phyloP scores from a whole-genome alignment of 2,113 vertebrate genomes.

The Sakesphorus luctuosus region DNA sequence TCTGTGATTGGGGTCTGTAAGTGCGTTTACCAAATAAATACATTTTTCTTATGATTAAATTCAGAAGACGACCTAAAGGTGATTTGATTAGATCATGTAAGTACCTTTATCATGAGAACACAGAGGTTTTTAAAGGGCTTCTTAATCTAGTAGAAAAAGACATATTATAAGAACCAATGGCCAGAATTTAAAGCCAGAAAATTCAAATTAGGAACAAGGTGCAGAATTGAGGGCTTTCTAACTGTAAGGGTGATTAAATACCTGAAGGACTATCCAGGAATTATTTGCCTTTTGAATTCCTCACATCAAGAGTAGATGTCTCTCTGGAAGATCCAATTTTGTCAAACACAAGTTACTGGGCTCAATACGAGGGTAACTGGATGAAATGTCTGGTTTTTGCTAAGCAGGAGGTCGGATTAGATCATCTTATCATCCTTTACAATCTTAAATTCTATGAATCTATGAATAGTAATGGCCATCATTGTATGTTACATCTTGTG shows the following conservation, averaged over 20 bases:
- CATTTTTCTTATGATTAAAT: constrained; percentile 20
- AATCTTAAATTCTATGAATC: constrained; percentile 58
- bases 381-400: constrained; percentile 39
- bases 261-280: constrained; percentile 30
- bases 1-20: not conserved
- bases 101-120: constrained; percentile 13
- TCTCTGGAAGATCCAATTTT: constrained; percentile 29
- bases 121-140: not conserved
- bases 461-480: constrained; percentile 65
- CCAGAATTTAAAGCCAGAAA: constrained; percentile 44
- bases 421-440: constrained; percentile 46
- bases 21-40: constrained; percentile 27
- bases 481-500: constrained; percentile 29
- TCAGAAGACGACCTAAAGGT: not conserved
- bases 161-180: not conserved
- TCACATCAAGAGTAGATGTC: constrained; percentile 2
- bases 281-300: constrained; percentile 46
- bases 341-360: constrained; percentile 18
- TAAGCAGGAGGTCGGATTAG: constrained; percentile 46
- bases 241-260: constrained; percentile 38
- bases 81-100: constrained; percentile 29
- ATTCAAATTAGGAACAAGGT: constrained; percentile 47
- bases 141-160: constrained; percentile 58
- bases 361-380: not conserved
- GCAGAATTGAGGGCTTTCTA: not conserved